Percentiles rank a stretch among this genome's conserved stretches.
These are phyloP conservation scores for Eueremaeus valkanovi DNA, from an alignment of 2,888 invertebrate species.

Conservation along the genomic window DNA sequence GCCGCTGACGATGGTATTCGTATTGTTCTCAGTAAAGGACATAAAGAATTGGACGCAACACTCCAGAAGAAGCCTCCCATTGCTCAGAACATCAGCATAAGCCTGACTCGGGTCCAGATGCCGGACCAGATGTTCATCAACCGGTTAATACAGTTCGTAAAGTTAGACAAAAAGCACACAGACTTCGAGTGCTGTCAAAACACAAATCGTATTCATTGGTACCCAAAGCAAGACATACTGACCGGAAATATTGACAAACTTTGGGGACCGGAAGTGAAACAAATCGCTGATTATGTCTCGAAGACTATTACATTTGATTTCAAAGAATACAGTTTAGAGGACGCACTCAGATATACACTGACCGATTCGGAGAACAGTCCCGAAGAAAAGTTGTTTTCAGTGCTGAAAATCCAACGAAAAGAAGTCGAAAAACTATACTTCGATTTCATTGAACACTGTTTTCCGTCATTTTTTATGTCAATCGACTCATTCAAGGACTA, in stretches of 20 bases:
- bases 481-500: conserved; percentile 36
- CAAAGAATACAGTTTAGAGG: conserved; percentile 26
- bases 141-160: conserved; percentile 11
- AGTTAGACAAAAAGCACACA: not conserved
- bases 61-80: not conserved
- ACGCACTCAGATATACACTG: conserved; percentile 30
- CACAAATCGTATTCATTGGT: conserved; percentile 35
- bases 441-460: conserved; percentile 41
- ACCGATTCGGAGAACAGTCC: conserved; percentile 15
- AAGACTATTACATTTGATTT: no score
- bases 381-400: conserved; percentile 19
- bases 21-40: conserved; percentile 32
- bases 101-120: conserved; percentile 33
- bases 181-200: conserved; percentile 36
- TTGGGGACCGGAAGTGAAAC: conserved; percentile 39
- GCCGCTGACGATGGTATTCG: not conserved
- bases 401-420: not conserved
- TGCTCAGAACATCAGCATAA: no score
- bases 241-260: conserved; percentile 1
- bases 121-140: conserved; percentile 33
- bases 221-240: not conserved
- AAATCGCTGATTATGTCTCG: no score
- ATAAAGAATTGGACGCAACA: conserved; percentile 16
- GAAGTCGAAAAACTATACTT: conserved; percentile 38
- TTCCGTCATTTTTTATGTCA: conserved; percentile 19